Conservation (phyloP, 2,888 invertebrate genomes). For the Notodonta dromedarius region DNA sequence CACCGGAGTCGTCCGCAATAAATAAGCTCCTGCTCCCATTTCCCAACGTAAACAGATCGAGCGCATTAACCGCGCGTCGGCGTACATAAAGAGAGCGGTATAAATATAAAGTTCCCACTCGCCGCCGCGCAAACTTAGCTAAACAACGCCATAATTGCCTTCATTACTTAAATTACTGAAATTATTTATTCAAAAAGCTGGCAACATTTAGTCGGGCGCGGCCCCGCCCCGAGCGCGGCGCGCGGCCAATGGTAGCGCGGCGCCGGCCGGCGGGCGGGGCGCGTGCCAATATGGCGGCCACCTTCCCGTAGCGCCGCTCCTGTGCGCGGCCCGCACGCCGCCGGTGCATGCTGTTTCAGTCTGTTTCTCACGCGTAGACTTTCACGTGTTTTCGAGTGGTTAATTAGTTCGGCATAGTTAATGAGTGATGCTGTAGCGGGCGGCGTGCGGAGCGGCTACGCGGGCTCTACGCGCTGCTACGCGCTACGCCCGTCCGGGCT, state of each 20-base stretch:
- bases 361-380: conserved; percentile 59
- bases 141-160: conserved; percentile 85
- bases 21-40: conserved; percentile 67
- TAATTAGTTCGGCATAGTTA: conserved; percentile 60
- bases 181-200: conserved; percentile 85
- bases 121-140: conserved; percentile 84
- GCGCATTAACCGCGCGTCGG: conserved; percentile 83
- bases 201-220: conserved; percentile 75
- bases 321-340: conserved; percentile 54
- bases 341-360: conserved; percentile 58
- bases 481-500: conserved; percentile 15
- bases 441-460: conserved; percentile 40
- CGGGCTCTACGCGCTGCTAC: conserved; percentile 34
- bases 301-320: conserved; percentile 48
- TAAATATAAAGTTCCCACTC: conserved; percentile 84
- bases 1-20: conserved; percentile 76
- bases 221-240: conserved; percentile 56
- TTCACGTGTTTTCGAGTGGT: conserved; percentile 58
- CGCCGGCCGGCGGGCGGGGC: conserved; percentile 65
- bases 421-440: conserved; percentile 52
- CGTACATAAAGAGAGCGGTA: conserved; percentile 83
- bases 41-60: conserved; percentile 82
- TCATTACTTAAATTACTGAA: conserved; percentile 85
- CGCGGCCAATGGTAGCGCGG: conserved; percentile 59
- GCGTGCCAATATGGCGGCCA: conserved; percentile 77